Evolutionary conservation across 2,113 vertebrate species (phyloP).

Genomic region (Leptobrachium ailaonicum): DNA sequence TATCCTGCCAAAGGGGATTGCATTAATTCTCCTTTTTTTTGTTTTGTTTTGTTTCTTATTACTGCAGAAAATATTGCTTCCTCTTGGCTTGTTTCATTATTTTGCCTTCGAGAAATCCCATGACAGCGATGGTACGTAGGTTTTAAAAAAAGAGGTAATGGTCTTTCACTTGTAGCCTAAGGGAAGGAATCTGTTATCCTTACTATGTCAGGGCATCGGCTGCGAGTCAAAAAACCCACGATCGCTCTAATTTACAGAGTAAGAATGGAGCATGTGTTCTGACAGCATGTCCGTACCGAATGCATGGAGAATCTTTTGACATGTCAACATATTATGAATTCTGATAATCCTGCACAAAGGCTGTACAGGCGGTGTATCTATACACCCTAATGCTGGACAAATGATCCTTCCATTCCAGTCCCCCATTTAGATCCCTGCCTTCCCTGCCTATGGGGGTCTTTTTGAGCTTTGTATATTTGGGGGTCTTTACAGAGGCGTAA

Average conservation of each 20-base stretch:
- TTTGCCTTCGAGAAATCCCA: not conserved
- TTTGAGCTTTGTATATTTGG: no score
- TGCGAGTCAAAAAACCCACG: not conserved
- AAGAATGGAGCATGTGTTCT: not conserved
- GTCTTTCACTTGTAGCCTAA: not conserved
- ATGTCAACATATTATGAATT: not conserved
- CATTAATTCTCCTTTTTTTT: conserved; percentile 12
- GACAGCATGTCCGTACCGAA: not conserved
- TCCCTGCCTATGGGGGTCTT: no score
- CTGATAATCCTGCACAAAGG: no score
- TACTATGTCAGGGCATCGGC: not conserved
- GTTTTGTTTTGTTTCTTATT: not conserved
- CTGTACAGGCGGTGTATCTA: no score
- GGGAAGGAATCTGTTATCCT: not conserved
- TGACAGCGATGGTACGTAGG: not conserved
- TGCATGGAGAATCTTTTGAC: not conserved
- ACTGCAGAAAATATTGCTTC: conserved; percentile 2
- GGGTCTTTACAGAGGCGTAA: no score
- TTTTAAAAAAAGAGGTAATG: not conserved
- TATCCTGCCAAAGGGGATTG: conserved; percentile 18
- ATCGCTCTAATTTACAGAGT: not conserved
- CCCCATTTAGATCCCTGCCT: no score
- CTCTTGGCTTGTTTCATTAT: conserved; percentile 2
- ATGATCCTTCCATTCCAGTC: no score
- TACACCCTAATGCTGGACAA: no score